These are phyloP conservation scores for Nephrotoma guestfalica DNA, from an alignment of 2,888 invertebrate genomes.

Conservation along the genomic window DNA sequence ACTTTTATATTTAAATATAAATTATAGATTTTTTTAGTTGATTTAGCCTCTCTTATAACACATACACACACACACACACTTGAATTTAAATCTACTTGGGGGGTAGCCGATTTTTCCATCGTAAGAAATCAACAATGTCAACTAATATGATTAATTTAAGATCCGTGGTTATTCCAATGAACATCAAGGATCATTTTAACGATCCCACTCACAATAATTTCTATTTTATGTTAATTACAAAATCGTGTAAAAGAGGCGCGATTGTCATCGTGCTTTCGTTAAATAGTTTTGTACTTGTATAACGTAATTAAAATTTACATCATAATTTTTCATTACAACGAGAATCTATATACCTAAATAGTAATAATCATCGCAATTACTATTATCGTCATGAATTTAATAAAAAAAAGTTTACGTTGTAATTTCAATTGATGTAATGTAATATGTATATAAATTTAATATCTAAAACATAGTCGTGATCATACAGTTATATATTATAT, in stretches of 20 bases:
- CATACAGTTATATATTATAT: not conserved
- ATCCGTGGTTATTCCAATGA: not conserved
- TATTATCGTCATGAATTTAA: not conserved
- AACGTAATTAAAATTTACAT: not conserved
- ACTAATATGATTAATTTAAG: not conserved
- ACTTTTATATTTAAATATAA: not conserved
- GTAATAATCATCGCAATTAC: not conserved
- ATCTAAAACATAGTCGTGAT: not conserved
- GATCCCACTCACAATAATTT: not conserved
- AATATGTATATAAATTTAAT: not conserved
- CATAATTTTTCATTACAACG: not conserved
- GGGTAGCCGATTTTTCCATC: not conserved
- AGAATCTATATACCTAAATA: not conserved
- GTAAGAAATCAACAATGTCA: not conserved
- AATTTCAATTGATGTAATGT: not conserved
- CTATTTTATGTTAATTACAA: not conserved
- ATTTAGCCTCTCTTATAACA: not conserved
- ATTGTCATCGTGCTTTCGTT: not conserved
- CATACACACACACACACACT: not conserved
- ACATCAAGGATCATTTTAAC: not conserved
- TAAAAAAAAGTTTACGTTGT: not conserved
- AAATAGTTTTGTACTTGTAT: not conserved
- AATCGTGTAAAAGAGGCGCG: not conserved
- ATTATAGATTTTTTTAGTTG: not conserved
- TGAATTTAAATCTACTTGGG: not conserved